A percentile compares a stretch with the other conserved stretches of the same genome.
phyloP scores from a whole-genome alignment of 1,140 invertebrate genomes.

The Sinonovacula constricta region DNA sequence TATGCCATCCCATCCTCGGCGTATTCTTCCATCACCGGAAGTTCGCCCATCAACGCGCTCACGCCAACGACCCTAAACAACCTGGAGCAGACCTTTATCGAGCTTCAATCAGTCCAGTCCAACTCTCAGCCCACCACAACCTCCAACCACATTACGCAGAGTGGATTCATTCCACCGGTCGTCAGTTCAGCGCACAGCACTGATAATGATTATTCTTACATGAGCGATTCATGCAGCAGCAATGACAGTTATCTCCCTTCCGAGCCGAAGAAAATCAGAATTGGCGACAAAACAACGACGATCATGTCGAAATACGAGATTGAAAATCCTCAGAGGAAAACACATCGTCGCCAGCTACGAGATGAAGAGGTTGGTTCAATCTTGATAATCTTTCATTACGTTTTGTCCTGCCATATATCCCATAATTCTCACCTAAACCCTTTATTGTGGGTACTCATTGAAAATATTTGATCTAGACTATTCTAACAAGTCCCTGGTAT shows the following conservation, averaged over 20 bases:
- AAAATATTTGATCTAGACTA: too few relatives aligned
- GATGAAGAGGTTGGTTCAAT: conserved; percentile 37
- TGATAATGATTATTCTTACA: conserved; percentile 47
- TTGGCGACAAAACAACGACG: conserved; percentile 49
- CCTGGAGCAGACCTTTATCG: conserved; percentile 89
- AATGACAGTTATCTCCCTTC: conserved; percentile 38
- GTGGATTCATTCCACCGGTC: conserved; percentile 92
- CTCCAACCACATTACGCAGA: conserved; percentile 86
- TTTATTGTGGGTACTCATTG: too few relatives aligned
- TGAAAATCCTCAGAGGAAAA: conserved; percentile 59
- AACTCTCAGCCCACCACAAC: conserved; percentile 78
- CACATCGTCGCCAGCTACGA: conserved; percentile 35
- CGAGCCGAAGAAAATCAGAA: conserved; percentile 36
- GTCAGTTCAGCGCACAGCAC: conserved; percentile 80
- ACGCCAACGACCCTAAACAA: conserved; percentile 95
- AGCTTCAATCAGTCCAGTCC: conserved; percentile 82
- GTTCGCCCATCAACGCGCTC: conserved; percentile 91
- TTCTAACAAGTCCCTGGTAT: too few relatives aligned
- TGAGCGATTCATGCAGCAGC: conserved; percentile 54
- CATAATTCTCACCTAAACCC: too few relatives aligned
- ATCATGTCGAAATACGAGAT: conserved; percentile 57
- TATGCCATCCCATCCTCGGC: conserved; percentile 66
- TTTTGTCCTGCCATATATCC: too few relatives aligned
- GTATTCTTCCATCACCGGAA: conserved; percentile 85
- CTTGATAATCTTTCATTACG: too few relatives aligned